A percentile compares a stretch with the other conserved stretches of the same genome.
These are phyloP conservation scores for Phocoena phocoena DNA, from an alignment of 2,113 vertebrate species.

Conservation along the genomic window DNA sequence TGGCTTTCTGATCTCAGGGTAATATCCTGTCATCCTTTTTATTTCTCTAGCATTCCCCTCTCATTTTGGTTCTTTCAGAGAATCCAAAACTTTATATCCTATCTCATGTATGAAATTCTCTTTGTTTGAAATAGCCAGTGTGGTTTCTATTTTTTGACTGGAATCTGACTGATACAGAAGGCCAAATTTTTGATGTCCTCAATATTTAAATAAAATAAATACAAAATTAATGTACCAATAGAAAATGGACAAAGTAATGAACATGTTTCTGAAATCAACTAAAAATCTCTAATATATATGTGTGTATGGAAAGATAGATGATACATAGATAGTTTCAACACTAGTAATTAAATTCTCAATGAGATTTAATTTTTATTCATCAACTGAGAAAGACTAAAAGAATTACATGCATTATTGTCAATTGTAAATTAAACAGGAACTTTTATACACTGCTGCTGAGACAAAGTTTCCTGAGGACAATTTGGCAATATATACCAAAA, in stretches of 20 bases:
- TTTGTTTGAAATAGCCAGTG: not conserved
- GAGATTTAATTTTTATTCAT: constrained; percentile 32
- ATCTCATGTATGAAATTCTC: not conserved
- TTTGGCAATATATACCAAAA: constrained; percentile 14
- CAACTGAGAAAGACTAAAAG: not conserved
- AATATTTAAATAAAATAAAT: constrained; percentile 19
- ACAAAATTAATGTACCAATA: not conserved
- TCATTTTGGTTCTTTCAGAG: not conserved
- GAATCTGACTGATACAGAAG: not conserved
- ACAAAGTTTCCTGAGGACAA: constrained; percentile 30
- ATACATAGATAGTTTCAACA: not conserved
- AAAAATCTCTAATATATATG: not conserved
- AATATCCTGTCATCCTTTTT: not conserved
- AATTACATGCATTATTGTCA: not conserved
- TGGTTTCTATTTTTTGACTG: not conserved
- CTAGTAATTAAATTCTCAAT: not conserved
- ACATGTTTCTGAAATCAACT: not conserved
- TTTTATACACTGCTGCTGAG: not conserved
- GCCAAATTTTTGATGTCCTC: not conserved
- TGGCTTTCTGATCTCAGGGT: not conserved
- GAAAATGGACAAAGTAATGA: not conserved
- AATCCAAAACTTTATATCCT: not conserved
- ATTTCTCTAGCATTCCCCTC: not conserved
- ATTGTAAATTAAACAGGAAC: constrained; percentile 35
- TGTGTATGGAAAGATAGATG: not conserved